phyloP scores from a whole-genome alignment of 1,140 invertebrate genomes.

The Myzus persicae region DNA sequence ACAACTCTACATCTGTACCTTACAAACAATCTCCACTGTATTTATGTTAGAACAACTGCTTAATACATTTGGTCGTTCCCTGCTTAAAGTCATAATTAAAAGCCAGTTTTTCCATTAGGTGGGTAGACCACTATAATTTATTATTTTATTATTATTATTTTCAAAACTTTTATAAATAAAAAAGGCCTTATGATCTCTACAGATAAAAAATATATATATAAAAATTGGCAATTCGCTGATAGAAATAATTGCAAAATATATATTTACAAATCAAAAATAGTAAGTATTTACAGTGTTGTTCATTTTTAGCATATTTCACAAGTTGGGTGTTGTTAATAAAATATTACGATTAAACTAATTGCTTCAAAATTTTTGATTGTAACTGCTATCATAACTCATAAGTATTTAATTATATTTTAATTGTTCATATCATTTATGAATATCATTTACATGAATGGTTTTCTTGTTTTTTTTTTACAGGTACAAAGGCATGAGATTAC shows the following conservation, averaged over 20 bases:
- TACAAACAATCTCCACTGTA: no score
- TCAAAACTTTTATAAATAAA: no score
- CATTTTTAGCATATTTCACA: not conserved
- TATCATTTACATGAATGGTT: not conserved
- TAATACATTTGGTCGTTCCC: no score
- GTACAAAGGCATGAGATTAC: slow-evolving; percentile 89
- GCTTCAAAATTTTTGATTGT: not conserved
- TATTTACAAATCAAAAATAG: not conserved
- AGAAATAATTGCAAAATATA: not conserved
- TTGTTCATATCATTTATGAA: not conserved
- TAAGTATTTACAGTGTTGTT: not conserved
- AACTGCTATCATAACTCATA: not conserved
- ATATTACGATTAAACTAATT: not conserved
- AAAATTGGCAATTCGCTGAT: no score
- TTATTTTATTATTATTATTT: no score
- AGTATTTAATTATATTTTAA: not conserved
- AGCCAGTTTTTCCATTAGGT: no score
- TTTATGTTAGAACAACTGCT: no score
- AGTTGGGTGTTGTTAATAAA: not conserved
- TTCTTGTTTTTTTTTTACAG: slow-evolving; percentile 68
- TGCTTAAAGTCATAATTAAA: no score
- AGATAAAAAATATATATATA: no score
- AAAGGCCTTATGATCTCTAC: no score
- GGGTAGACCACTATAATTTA: no score
- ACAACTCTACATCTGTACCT: no score